Evolutionary conservation across 2,888 invertebrate species (phyloP).

Genomic region (Neria commutata): DNA sequence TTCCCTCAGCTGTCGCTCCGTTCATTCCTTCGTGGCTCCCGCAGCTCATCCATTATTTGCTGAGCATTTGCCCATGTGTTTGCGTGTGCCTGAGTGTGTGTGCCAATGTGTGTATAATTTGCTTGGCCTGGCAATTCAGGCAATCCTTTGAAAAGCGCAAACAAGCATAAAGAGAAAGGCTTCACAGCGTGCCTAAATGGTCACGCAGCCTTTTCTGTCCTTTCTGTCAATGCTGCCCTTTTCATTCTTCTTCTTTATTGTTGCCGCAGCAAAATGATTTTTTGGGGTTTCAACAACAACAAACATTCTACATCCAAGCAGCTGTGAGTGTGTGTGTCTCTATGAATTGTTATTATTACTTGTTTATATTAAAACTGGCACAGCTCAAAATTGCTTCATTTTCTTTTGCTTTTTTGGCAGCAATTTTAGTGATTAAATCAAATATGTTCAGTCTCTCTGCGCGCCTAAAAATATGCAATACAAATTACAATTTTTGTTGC

Average conservation of each 20-base stretch:
- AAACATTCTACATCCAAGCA: too few species aligned
- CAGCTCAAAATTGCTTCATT: neutral
- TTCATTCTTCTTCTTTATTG: neutral
- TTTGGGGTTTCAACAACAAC: too few species aligned
- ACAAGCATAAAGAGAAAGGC: neutral
- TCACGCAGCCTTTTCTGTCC: conserved; percentile 31
- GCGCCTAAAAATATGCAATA: neutral
- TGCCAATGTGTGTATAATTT: too few species aligned
- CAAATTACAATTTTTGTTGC: neutral
- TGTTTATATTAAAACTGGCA: neutral
- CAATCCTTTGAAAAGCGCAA: too few species aligned
- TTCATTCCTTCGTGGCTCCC: too few species aligned
- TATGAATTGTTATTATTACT: neutral
- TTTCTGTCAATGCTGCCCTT: neutral
- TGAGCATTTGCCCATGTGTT: too few species aligned
- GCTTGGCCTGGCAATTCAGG: too few species aligned
- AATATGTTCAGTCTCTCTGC: too few species aligned
- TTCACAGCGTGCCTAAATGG: conserved; percentile 8
- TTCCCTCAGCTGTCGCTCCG: too few species aligned
- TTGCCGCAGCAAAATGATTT: too few species aligned
- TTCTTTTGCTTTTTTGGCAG: neutral
- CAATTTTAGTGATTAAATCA: neutral
- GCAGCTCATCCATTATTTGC: too few species aligned
- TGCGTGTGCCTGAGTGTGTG: too few species aligned
- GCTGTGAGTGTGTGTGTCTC: neutral